A percentile compares a stretch with the other conserved stretches of the same genome.
Evolutionary conservation across 2,113 vertebrate genomes (phyloP).

Genomic region (Nibea coibor): DNA sequence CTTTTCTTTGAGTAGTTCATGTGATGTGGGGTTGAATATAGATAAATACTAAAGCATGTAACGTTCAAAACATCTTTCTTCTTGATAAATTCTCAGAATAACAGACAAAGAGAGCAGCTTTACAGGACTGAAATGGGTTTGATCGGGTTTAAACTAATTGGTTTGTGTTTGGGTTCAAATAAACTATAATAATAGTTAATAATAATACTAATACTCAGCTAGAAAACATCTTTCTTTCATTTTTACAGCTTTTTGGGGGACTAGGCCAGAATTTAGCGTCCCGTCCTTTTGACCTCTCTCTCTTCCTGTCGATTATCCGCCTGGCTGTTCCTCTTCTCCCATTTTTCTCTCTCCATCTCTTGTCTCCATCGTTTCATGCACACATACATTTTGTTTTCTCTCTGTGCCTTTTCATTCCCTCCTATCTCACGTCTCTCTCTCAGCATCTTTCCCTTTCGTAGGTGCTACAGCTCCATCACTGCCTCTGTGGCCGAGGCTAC

Average conservation of each 20-base stretch:
- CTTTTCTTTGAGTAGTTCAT: background rate
- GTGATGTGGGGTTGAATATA: slow-evolving; percentile 9
- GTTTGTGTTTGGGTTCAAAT: too few species aligned
- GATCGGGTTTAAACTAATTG: too few species aligned
- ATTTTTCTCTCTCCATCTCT: background rate
- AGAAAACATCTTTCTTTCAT: too few species aligned
- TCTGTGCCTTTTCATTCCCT: slow-evolving; percentile 8
- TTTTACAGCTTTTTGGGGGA: too few species aligned
- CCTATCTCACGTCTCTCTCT: slow-evolving; percentile 10
- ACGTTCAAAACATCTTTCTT: background rate
- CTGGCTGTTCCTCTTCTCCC: too few species aligned
- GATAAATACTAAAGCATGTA: background rate
- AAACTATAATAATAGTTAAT: too few species aligned
- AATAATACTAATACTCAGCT: too few species aligned
- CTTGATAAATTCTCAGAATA: background rate
- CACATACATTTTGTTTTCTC: background rate
- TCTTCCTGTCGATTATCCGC: background rate
- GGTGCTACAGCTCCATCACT: background rate
- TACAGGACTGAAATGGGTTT: too few species aligned
- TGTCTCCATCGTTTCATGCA: background rate
- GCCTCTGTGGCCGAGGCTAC: slow-evolving; percentile 3
- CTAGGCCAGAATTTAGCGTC: too few species aligned
- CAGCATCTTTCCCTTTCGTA: background rate
- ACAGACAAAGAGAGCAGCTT: background rate
- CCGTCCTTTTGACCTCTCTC: too few species aligned